Evolutionary conservation across 2,113 vertebrate species (phyloP).

Genomic region (Tretioscincus oriximinensis): DNA sequence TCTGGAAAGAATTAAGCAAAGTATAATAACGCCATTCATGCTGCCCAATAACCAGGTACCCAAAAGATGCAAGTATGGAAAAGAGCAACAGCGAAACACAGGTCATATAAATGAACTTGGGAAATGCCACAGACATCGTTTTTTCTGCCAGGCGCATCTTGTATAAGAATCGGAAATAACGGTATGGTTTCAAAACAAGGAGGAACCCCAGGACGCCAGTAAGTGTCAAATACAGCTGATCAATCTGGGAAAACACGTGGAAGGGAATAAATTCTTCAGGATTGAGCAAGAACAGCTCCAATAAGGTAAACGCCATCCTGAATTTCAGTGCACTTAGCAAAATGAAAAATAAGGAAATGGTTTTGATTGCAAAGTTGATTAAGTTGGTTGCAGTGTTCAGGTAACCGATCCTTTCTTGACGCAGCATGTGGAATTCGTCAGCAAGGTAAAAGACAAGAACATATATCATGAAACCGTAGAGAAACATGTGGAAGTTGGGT

Average conservation of each 20-base stretch:
- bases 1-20: constrained; percentile 54
- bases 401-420: constrained; percentile 44
- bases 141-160: constrained; percentile 57
- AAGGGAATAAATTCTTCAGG: constrained; percentile 63
- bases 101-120: constrained; percentile 51
- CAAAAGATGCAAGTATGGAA: constrained; percentile 52
- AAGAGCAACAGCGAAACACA: constrained; percentile 40
- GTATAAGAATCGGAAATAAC: constrained; percentile 57
- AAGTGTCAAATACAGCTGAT: constrained; percentile 42
- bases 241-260: constrained; percentile 58
- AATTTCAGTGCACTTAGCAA: constrained; percentile 44
- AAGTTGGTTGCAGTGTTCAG: constrained; percentile 38
- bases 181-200: constrained; percentile 62
- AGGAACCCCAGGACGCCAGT: constrained; percentile 65
- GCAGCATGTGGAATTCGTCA: constrained; percentile 35
- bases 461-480: constrained; percentile 34
- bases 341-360: constrained; percentile 41
- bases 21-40: constrained; percentile 60
- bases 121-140: constrained; percentile 43
- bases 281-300: constrained; percentile 28
- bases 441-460: constrained; percentile 49
- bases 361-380: constrained; percentile 54
- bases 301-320: constrained; percentile 43
- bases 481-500: background rate
- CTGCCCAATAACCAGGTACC: constrained; percentile 68